Evolutionary conservation across 2,888 invertebrate genomes (phyloP), one percentile per base, ranked within the genome.

Genomic region (Erebia epiphron): DNA sequence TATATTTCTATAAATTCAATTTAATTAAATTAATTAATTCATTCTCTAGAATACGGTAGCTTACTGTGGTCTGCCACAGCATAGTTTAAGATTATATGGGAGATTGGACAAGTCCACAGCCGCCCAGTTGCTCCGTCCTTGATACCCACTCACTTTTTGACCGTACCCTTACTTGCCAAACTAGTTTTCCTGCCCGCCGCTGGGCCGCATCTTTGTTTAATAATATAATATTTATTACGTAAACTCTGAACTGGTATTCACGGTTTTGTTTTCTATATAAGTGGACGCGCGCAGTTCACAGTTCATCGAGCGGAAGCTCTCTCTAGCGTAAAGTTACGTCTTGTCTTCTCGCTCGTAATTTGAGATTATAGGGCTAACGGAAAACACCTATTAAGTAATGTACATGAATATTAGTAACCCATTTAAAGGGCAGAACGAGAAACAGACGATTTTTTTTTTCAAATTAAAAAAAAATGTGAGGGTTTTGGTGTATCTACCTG

Each of bases 171-270:
- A 64, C 21, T 35, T 52, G 35, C 35, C 16, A 64, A 52, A 52
- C 64, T 64, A 26, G 64, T 64, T 52, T 18, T 21, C 21, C 49
- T 14, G 52, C 50, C 52, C 63, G 21, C 18, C n/a, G n/a, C 52
- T 64, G 16, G 64, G n/a, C 52, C n/a, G 26, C 52, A 64, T 54
- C 65, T 43, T 54, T 56, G 65, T 65, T 56, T 65, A 41, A 41
- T 65, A 65, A 56, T 54, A 54, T 56, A 54, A 54, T 65, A 65
- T 65, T 54, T 43, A 65, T 65, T 65, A 65, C 56, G 54, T 65
- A 65, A 65, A 43, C 65, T 54, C 65, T 65, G 65, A 56, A 65
- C 43, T 54, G 54, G 65, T 62, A 62, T 62, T 49, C 61, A 14
- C 46, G 16, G 61, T 62, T 21, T 46, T 49, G 61, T 49, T 62